Conservation (phyloP, 1,140 invertebrate species). For the Lamellibrachia luymesi region DNA sequence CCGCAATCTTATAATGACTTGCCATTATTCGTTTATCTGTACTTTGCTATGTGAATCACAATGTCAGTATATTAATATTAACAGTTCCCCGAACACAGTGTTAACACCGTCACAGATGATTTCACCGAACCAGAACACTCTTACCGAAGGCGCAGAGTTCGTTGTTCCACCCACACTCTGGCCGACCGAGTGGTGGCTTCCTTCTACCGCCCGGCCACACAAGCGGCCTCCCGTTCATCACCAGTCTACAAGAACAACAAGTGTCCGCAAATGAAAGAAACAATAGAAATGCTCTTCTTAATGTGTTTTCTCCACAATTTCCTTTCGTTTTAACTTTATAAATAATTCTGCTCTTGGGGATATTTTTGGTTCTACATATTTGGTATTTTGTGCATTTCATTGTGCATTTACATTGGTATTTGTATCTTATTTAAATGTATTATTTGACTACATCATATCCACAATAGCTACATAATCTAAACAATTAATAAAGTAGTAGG, state of each 20-base stretch:
- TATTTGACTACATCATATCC: too few species aligned
- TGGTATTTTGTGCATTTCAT: neutral
- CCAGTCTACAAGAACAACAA: neutral
- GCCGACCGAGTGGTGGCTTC: neutral
- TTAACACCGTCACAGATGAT: too few species aligned
- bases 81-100: neutral
- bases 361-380: neutral
- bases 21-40: too few species aligned
- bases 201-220: neutral
- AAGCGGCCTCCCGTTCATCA: neutral
- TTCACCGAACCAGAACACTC: neutral
- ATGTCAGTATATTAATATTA: too few species aligned
- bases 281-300: neutral
- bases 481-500: too few species aligned
- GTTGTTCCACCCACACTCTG: constrained; percentile 18
- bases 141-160: neutral
- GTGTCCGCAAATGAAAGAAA: neutral
- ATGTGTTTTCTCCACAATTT: neutral
- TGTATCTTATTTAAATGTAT: too few species aligned
- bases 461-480: too few species aligned
- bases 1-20: too few species aligned
- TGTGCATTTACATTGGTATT: too few species aligned
- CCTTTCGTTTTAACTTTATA: neutral
- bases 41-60: too few species aligned
- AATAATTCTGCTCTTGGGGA: neutral